Conservation (phyloP, 2,797 vertebrate genomes). For the Dallia pectoralis region DNA sequence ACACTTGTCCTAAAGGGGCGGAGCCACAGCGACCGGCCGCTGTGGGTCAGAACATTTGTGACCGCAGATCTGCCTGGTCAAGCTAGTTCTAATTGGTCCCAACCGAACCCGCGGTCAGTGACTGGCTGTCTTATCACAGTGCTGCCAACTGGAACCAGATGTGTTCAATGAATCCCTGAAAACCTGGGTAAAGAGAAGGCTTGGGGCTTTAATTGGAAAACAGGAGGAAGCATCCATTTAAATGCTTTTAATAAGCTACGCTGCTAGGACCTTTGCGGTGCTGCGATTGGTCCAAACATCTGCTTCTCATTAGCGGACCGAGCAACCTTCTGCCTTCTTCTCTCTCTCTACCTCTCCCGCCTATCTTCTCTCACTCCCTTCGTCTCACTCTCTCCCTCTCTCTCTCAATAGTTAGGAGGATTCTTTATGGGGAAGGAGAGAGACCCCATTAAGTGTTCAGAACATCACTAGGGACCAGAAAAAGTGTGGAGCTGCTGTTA, state of each 20-base stretch:
- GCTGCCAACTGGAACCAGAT: constrained; percentile 86
- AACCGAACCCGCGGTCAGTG: constrained; percentile 64
- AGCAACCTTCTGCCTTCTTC: constrained; percentile 15
- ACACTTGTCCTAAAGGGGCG: not conserved
- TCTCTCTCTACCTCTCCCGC: constrained; percentile 23
- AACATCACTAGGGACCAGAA: constrained; percentile 54
- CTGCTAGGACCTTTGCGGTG: constrained; percentile 72
- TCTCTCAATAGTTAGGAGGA: constrained; percentile 77
- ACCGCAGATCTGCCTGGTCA: constrained; percentile 32
- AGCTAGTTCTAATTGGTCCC: constrained; percentile 50
- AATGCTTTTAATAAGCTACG: constrained; percentile 92
- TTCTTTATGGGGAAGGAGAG: constrained; percentile 67
- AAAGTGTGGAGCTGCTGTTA: constrained; percentile 51
- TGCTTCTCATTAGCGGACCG: constrained; percentile 86
- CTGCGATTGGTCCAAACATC: constrained; percentile 77
- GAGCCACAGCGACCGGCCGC: not conserved
- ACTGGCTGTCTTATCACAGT: constrained; percentile 78
- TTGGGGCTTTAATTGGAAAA: constrained; percentile 91
- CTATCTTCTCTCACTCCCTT: constrained; percentile 20
- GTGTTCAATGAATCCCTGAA: constrained; percentile 77
- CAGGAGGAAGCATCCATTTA: constrained; percentile 98
- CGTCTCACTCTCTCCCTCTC: constrained; percentile 63
- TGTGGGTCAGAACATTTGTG: constrained; percentile 51
- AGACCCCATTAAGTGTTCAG: constrained; percentile 71
- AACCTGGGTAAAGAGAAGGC: constrained; percentile 61